These are phyloP conservation scores for Fratercula arctica DNA, from an alignment of 2,797 vertebrate genomes.

Conservation along the genomic window DNA sequence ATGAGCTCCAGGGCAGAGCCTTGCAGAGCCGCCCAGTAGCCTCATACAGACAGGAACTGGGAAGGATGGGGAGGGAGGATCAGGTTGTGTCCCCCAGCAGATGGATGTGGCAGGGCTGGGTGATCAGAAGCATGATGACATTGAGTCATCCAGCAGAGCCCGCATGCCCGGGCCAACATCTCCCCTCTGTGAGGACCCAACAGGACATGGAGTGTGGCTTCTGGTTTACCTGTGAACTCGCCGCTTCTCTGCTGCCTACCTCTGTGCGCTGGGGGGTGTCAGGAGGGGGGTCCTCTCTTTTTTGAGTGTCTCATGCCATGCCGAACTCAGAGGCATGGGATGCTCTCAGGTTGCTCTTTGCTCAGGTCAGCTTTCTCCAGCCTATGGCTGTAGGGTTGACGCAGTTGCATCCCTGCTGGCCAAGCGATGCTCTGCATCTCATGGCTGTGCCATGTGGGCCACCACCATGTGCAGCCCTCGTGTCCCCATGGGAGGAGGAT, in stretches of 20 bases:
- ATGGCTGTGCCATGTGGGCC: fast-evolving
- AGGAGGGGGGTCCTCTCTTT: background rate
- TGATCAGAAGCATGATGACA: background rate
- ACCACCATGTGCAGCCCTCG: fast-evolving
- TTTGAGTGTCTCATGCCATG: fast-evolving
- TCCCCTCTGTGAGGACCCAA: background rate
- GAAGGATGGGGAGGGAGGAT: background rate
- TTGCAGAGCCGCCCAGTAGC: background rate
- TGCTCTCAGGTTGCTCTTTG: fast-evolving
- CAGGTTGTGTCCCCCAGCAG: background rate
- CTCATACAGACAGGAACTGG: background rate
- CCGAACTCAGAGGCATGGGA: fast-evolving
- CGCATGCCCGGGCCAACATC: fast-evolving
- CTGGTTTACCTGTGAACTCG: background rate
- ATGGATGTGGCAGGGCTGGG: background rate
- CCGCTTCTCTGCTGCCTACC: background rate
- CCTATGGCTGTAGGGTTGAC: fast-evolving
- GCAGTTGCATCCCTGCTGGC: constrained; percentile 25
- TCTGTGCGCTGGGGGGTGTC: fast-evolving
- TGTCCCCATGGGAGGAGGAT: background rate
- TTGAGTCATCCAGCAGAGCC: background rate
- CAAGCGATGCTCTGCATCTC: background rate
- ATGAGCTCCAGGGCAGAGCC: background rate
- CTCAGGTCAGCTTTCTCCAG: background rate
- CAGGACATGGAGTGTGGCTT: fast-evolving